phyloP scores from a whole-genome alignment of 2,113 vertebrate genomes.

The Canis aureus region DNA sequence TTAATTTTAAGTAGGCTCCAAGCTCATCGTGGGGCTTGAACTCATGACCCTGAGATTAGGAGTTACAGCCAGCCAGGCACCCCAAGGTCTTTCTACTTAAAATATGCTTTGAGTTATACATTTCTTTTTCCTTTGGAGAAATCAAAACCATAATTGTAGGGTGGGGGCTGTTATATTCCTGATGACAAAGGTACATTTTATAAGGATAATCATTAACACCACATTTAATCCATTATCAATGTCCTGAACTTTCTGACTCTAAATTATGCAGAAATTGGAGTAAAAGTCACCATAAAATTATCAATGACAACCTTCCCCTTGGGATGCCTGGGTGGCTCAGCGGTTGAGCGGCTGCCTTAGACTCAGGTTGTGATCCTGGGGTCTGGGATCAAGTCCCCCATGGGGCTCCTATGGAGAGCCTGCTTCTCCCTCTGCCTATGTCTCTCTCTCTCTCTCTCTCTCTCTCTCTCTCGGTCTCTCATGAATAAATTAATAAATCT shows the following conservation, averaged over 20 bases:
- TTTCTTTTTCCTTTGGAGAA: constrained; percentile 41
- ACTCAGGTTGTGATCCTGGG: too few species aligned
- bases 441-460: too few species aligned
- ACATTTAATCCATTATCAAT: not conserved
- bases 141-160: not conserved
- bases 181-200: not conserved
- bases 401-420: too few species aligned
- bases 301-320: not conserved
- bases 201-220: not conserved
- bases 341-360: too few species aligned
- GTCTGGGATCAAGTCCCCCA: too few species aligned
- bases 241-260: not conserved
- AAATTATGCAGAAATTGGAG: not conserved
- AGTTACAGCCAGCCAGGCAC: not conserved
- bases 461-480: too few species aligned
- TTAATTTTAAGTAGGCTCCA: not conserved
- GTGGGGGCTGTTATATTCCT: not conserved
- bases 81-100: constrained; percentile 1
- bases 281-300: not conserved
- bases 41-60: not conserved
- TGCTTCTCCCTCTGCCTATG: too few species aligned
- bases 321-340: too few species aligned
- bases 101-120: not conserved
- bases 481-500: too few species aligned
- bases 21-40: not conserved